These are phyloP conservation scores for Malurus alboscapulatus DNA, from an alignment of 2,113 vertebrate species.

Conservation along the genomic window DNA sequence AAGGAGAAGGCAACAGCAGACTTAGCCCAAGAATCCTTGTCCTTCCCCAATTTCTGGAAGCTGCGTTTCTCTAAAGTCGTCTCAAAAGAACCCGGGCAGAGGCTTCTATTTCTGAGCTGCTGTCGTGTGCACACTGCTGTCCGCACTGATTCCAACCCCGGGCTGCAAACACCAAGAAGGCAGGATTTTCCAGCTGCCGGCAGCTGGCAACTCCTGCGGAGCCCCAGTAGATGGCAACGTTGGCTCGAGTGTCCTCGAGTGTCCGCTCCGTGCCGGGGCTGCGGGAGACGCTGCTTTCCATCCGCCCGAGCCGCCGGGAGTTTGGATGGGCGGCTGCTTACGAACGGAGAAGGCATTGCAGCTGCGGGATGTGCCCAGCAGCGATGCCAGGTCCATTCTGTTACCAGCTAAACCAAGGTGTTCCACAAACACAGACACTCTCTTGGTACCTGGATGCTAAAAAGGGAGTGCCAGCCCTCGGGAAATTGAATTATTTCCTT, in stretches of 20 bases:
- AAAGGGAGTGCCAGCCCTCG: background rate
- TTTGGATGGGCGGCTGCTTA: background rate
- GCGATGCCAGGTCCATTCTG: background rate
- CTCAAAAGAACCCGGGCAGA: background rate
- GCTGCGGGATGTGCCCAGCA: background rate
- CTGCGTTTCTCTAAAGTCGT: background rate
- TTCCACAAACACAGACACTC: background rate
- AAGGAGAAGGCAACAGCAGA: background rate
- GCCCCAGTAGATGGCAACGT: slow-evolving; percentile 52
- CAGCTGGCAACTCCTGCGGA: background rate
- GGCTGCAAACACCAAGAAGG: accelerated
- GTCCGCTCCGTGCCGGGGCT: accelerated
- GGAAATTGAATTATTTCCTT: background rate
- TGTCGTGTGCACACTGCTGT: accelerated
- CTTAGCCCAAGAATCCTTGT: background rate
- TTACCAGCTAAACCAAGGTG: background rate
- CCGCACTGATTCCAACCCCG: accelerated
- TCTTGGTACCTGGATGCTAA: background rate
- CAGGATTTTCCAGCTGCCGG: accelerated
- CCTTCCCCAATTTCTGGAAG: background rate
- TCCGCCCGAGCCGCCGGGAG: accelerated
- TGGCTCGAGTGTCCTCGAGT: background rate
- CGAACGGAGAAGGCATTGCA: accelerated
- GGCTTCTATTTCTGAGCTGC: accelerated
- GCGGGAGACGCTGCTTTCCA: accelerated